phyloP scores from a whole-genome alignment of 2,797 vertebrate genomes.

The Acestrorhynchus altus region DNA sequence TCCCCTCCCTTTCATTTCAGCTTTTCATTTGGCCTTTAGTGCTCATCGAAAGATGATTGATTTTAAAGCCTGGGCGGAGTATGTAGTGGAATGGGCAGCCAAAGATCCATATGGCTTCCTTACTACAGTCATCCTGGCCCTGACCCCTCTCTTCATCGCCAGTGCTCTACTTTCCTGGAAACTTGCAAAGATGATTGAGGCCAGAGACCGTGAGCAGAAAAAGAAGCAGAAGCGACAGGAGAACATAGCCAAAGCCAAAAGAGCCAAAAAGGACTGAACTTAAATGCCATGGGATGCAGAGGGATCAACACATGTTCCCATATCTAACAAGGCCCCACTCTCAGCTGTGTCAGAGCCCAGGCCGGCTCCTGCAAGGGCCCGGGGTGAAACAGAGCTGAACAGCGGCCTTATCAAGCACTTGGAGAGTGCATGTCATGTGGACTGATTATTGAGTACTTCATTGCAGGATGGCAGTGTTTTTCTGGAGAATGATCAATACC shows the following conservation, averaged over 20 bases:
- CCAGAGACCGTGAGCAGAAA: constrained; percentile 93
- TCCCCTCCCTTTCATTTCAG: background rate
- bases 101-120: constrained; percentile 98
- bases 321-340: constrained; percentile 62
- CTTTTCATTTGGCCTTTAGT: constrained; percentile 41
- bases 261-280: constrained; percentile 91
- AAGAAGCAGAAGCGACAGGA: constrained; percentile 98
- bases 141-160: constrained; percentile 93
- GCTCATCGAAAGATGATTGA: constrained; percentile 85
- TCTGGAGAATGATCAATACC: constrained; percentile 57
- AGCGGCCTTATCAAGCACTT: constrained; percentile 61
- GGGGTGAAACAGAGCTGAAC: constrained; percentile 56
- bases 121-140: constrained; percentile 92
- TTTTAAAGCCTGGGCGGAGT: constrained; percentile 92
- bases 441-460: constrained; percentile 63
- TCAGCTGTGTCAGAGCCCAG: constrained; percentile 63
- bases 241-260: constrained; percentile 96
- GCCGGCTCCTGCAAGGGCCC: constrained; percentile 58
- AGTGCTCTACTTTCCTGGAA: constrained; percentile 97
- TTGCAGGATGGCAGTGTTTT: constrained; percentile 70
- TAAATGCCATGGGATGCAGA: constrained; percentile 35
- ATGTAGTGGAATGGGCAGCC: constrained; percentile 97
- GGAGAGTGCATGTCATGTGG: constrained; percentile 65
- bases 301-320: constrained; percentile 59
- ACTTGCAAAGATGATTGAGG: constrained; percentile 98